Conservation (phyloP, 2,797 vertebrate genomes). For the Simalia tracyae region DNA sequence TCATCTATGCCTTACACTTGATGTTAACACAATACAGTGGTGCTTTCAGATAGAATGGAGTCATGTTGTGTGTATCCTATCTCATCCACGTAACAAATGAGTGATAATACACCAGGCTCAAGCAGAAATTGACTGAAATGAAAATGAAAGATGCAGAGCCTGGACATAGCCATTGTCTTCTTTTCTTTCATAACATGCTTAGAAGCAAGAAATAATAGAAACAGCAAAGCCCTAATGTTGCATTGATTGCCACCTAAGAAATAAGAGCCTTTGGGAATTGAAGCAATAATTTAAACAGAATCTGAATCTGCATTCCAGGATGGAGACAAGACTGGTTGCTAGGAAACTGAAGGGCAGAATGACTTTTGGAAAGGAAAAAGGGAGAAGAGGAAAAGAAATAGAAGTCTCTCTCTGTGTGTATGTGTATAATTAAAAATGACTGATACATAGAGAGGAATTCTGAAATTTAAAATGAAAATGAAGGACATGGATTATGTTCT, state of each 20-base stretch:
- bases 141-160: not conserved
- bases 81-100: not conserved
- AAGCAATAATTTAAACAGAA: not conserved
- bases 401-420: not conserved
- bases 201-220: not conserved
- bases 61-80: not conserved
- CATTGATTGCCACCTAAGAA: not conserved
- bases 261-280: not conserved
- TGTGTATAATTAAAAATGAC: not conserved
- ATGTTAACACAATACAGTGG: not conserved
- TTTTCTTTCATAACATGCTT: not conserved
- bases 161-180: not conserved
- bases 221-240: not conserved
- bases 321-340: not conserved
- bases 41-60: not conserved
- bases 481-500: not conserved
- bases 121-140: not conserved
- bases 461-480: not conserved
- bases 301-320: not conserved
- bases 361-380: not conserved
- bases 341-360: not conserved
- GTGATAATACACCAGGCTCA: not conserved
- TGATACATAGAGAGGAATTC: not conserved
- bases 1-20: not conserved
- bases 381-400: not conserved